Evolutionary conservation across 2,888 invertebrate species (phyloP).

Genomic region (Toxonevra muliebris): DNA sequence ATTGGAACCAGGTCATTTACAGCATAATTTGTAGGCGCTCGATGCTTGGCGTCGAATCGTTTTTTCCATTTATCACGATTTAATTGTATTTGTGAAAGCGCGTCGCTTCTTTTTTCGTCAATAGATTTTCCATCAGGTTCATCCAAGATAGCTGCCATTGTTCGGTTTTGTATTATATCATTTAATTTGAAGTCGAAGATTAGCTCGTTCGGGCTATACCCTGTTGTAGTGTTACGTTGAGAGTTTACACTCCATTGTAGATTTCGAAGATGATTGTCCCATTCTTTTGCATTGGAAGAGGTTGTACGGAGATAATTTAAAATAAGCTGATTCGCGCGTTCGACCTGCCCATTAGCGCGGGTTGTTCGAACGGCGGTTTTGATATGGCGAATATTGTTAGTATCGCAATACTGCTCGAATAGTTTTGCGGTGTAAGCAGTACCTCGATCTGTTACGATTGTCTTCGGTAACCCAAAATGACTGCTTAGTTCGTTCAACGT

Average conservation of each 20-base stretch:
- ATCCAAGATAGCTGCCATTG: not conserved
- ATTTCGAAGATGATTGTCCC: constrained; percentile 30
- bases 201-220: not conserved
- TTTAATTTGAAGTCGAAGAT: constrained; percentile 1
- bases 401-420: constrained; percentile 37
- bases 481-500: constrained; percentile 33
- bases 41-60: constrained; percentile 23
- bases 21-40: constrained; percentile 3
- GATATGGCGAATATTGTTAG: constrained; percentile 26
- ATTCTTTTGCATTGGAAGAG: constrained; percentile 31
- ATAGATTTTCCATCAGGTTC: not conserved
- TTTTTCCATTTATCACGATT: not conserved
- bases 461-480: constrained; percentile 45
- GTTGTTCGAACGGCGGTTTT: constrained; percentile 45
- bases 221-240: constrained; percentile 23
- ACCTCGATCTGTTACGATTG: constrained; percentile 46
- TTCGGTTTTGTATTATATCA: not conserved
- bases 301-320: constrained; percentile 41
- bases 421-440: constrained; percentile 35
- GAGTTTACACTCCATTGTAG: constrained; percentile 39
- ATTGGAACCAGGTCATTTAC: constrained; percentile 21
- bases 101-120: not conserved
- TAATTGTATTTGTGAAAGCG: not conserved
- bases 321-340: constrained; percentile 37
- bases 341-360: constrained; percentile 39